Conservation (phyloP, 2,113 vertebrate species). For the Capreolus pygargus region DNA sequence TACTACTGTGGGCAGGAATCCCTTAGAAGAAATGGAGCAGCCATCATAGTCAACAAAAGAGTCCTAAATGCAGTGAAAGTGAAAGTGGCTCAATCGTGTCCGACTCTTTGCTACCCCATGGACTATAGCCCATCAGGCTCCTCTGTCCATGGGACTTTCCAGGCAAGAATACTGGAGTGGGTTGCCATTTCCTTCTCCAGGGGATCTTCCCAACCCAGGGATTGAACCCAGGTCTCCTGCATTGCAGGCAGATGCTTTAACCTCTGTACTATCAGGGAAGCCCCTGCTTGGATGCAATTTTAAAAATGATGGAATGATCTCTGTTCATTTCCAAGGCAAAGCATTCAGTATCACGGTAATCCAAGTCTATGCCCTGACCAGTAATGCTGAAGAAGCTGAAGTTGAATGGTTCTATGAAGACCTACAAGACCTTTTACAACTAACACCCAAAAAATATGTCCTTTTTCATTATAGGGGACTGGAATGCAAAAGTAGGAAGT, state of each 20-base stretch:
- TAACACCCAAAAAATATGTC: background rate
- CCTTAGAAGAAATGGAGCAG: background rate
- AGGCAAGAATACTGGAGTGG: too few relatives aligned
- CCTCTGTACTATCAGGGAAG: too few relatives aligned
- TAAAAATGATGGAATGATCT: background rate
- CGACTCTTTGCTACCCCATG: too few relatives aligned
- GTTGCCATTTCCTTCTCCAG: too few relatives aligned
- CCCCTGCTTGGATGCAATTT: background rate
- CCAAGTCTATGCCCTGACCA: background rate
- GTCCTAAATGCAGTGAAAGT: background rate
- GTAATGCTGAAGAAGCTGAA: background rate
- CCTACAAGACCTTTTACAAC: too few relatives aligned
- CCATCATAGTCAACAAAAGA: background rate
- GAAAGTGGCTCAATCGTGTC: too few relatives aligned
- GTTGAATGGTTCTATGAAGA: background rate
- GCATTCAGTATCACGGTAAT: background rate
- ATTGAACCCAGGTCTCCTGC: too few relatives aligned
- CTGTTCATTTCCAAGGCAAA: background rate
- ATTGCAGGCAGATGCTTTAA: too few relatives aligned
- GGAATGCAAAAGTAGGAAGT: background rate
- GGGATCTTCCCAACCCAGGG: too few relatives aligned
- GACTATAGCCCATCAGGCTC: too few relatives aligned
- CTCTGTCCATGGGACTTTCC: too few relatives aligned
- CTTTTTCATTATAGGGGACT: background rate
- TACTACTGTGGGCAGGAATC: background rate